These are phyloP conservation scores for Oxyteleia sp. DNA, from an alignment of 2,888 invertebrate species.

Conservation along the genomic window DNA sequence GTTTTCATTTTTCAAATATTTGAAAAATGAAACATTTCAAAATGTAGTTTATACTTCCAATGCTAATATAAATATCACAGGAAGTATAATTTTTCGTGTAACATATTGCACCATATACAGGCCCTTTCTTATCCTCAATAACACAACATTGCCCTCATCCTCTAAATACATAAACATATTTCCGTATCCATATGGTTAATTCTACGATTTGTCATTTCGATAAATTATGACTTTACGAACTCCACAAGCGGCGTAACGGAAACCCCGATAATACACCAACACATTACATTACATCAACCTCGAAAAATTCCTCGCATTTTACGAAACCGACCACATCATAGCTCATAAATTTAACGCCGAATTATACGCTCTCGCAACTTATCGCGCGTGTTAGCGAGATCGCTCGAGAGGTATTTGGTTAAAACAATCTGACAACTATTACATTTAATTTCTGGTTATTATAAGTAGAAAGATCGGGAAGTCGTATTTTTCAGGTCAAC, in stretches of 20 bases:
- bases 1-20: no score
- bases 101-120: background rate
- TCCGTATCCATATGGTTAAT: conserved; percentile 28
- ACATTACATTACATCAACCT: background rate
- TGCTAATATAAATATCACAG: no score
- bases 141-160: conserved; percentile 11
- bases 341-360: background rate
- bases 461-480: no score
- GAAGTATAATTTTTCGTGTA: no score
- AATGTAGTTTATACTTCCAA: no score
- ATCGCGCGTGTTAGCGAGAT: background rate
- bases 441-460: no score
- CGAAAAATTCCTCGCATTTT: background rate
- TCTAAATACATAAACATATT: conserved; percentile 18
- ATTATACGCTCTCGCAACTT: background rate
- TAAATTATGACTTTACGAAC: conserved; percentile 12
- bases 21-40: no score
- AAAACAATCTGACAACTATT: conserved; percentile 1
- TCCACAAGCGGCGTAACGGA: conserved; percentile 6
- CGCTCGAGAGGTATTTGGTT: background rate
- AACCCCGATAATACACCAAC: background rate
- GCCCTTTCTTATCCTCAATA: background rate
- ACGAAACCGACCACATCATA: background rate
- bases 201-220: conserved; percentile 18
- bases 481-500: no score